Evolutionary conservation across 2,797 vertebrate genomes (phyloP), one percentile per base, ranked within the genome.

Genomic region (Eremophila alpestris): DNA sequence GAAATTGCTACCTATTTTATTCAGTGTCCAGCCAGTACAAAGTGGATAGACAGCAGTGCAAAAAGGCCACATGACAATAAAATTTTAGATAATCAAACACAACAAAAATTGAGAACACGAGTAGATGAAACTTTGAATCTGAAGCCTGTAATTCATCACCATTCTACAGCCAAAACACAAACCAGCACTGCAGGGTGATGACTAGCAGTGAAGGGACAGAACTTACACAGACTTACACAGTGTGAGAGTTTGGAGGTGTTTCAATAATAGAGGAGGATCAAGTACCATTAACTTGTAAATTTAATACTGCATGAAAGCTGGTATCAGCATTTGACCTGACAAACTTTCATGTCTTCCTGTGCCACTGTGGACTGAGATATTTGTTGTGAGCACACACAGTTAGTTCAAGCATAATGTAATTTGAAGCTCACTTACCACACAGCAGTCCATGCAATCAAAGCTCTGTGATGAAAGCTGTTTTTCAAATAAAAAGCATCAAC

Each of bases 381-480:
- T 91, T 62, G 12, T 8, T 68, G 56, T 68, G 68, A 83, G 56
- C 63, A 83, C 27, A 74, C 60, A 41, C 59, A 91, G 80, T 60
- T 71, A 87, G 46, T 62, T 91, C 46, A 94, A 87, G 40, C 26
- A 62, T 45, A 89, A 95, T 62, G 36, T 71, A 87, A 90, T 87
- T 91, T 85, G 75, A 55, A 90, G 54, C 64, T 87, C 64, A 58
- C 89, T 90, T 94, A 55, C 65, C 77, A 70, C 34, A 64, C 54
- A 87, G 83, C 38, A 94, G 81, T 43, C 49, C 51, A 26, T 32
- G 70, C 38, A 89, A 84, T 89, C 86, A 95, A 83, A 93, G 56
- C 24, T 79, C 75, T 89, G 67, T 41, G 83, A 92, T 93, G 74
- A 91, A 95, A 93, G 83, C 62, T 83, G 46, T 34, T 92, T 90